Conservation (phyloP, 1,140 invertebrate genomes). For the Pteromalus puparum region DNA sequence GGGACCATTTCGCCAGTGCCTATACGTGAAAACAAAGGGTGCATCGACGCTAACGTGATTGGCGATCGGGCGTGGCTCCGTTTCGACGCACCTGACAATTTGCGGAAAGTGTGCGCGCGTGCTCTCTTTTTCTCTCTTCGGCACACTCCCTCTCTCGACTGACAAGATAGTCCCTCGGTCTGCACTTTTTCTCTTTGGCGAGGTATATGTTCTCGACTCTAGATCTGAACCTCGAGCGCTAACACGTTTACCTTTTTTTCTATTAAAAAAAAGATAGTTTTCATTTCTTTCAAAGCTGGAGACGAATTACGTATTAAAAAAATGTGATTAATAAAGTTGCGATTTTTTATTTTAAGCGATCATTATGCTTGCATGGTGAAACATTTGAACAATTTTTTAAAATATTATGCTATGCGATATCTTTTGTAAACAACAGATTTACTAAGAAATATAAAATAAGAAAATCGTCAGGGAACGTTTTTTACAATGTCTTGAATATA, state of each 20-base stretch:
- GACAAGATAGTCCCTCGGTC: background rate
- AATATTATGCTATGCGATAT: no score
- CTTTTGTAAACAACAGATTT: no score
- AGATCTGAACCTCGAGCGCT: background rate
- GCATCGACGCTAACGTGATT: constrained; percentile 69
- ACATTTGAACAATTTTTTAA: no score
- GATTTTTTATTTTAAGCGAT: no score
- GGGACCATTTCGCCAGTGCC: constrained; percentile 58
- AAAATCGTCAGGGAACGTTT: no score
- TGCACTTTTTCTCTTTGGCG: background rate
- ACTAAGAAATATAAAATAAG: no score
- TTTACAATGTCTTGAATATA: no score
- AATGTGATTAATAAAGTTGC: no score
- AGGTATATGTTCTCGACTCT: background rate
- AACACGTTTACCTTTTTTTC: background rate
- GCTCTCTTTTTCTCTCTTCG: background rate
- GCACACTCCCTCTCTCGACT: background rate
- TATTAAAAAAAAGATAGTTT: no score
- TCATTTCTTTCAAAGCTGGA: no score
- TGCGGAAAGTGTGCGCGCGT: constrained; percentile 32
- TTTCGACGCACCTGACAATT: constrained; percentile 53
- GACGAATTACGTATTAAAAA: no score
- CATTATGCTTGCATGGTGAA: no score
- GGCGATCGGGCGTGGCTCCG: constrained; percentile 68
- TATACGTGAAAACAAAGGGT: constrained; percentile 67